Evolutionary conservation across 1,140 invertebrate genomes (phyloP).

Genomic region (Penaeus indicus): DNA sequence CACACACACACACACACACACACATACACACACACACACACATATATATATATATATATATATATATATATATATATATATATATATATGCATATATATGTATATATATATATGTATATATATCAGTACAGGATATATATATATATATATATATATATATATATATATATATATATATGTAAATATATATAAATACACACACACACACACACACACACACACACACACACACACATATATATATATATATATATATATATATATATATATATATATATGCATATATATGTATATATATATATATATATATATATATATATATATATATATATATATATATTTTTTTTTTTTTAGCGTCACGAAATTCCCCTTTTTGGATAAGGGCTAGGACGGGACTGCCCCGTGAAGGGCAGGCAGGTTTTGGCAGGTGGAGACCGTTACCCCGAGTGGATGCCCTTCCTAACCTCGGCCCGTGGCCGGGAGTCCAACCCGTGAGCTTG

Average conservation of each 20-base stretch:
- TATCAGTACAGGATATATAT: neutral
- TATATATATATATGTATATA: constrained; percentile 13
- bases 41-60: neutral
- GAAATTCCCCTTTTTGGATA: too few species aligned
- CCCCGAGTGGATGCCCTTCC: too few species aligned
- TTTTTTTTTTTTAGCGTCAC: too few species aligned
- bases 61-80: neutral
- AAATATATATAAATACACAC: neutral
- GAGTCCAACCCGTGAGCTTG: too few species aligned
- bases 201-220: neutral
- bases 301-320: constrained; percentile 21
- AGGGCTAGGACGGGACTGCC: too few species aligned
- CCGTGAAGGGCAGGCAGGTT: too few species aligned
- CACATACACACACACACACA: neutral
- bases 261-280: neutral
- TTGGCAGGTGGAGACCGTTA: too few species aligned
- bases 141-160: constrained; percentile 8
- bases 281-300: constrained; percentile 5
- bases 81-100: constrained; percentile 5
- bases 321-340: neutral
- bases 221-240: neutral
- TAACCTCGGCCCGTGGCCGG: too few species aligned
- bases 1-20: neutral
- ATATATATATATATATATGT: constrained; percentile 8
- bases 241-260: constrained; percentile 9